phyloP scores from a whole-genome alignment of 2,888 invertebrate genomes.

The Cinara cedri region DNA sequence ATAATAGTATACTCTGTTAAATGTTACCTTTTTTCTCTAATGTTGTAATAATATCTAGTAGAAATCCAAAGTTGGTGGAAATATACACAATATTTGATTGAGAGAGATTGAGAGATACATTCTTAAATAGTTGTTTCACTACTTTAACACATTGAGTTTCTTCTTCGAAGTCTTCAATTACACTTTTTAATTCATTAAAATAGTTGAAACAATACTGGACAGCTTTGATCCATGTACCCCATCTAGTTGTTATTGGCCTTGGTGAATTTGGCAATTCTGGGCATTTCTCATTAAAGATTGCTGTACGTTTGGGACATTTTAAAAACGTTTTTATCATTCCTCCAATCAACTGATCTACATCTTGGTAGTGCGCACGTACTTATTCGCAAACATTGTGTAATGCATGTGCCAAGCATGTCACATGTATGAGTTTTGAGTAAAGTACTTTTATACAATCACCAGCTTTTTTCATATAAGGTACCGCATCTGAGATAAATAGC shows the following conservation, averaged over 20 bases:
- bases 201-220: not conserved
- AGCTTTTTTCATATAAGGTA: no score
- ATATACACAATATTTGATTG: not conserved
- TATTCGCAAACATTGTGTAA: not conserved
- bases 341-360: conserved; percentile 1
- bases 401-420: not conserved
- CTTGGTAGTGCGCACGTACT: not conserved
- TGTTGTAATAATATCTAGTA: no score
- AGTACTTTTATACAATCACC: no score
- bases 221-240: not conserved
- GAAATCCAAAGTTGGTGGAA: no score
- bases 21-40: no score
- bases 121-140: no score
- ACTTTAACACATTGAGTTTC: no score
- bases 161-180: no score
- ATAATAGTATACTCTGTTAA: no score
- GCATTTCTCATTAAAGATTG: not conserved
- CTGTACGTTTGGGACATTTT: no score
- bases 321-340: not conserved
- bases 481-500: no score
- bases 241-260: not conserved
- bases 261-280: not conserved
- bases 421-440: not conserved
- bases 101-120: not conserved
- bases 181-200: no score